Conservation (phyloP, 2,113 vertebrate genomes). For the Gymnocephalus cernua region DNA sequence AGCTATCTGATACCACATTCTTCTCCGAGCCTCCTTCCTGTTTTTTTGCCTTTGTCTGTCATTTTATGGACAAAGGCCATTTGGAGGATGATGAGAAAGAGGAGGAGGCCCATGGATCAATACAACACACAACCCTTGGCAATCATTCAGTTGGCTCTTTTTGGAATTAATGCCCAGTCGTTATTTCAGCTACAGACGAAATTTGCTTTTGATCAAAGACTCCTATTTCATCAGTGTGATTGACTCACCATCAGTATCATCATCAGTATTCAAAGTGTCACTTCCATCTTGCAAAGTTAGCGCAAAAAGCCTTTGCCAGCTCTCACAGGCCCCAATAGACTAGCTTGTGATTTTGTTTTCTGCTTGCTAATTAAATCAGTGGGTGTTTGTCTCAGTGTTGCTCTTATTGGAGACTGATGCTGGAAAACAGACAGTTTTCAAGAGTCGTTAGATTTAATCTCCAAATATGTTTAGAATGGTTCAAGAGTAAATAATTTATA, state of each 20-base stretch:
- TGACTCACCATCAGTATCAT: conserved; percentile 69
- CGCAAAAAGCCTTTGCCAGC: conserved; percentile 29
- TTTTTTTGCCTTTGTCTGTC: conserved; percentile 60
- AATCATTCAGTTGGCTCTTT: conserved; percentile 53
- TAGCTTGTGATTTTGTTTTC: conserved; percentile 39
- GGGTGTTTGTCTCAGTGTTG: conserved; percentile 46
- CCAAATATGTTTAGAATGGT: neutral
- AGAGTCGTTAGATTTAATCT: conserved; percentile 38
- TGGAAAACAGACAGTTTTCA: conserved; percentile 42
- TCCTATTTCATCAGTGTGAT: conserved; percentile 45
- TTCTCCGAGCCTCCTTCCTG: conserved; percentile 63
- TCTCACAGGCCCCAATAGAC: conserved; percentile 28
- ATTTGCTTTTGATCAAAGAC: conserved; percentile 48
- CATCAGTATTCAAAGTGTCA: conserved; percentile 58
- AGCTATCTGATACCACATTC: conserved; percentile 67
- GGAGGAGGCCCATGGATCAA: conserved; percentile 46
- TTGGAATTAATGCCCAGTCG: conserved; percentile 38
- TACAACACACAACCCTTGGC: conserved; percentile 43
- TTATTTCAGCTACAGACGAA: conserved; percentile 22
- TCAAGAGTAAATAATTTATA: neutral
- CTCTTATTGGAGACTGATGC: conserved; percentile 47
- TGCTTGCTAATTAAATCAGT: conserved; percentile 61
- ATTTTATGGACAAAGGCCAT: conserved; percentile 64
- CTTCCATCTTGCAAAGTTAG: conserved; percentile 51
- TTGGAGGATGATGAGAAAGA: conserved; percentile 25